Base-by-base conservation (phyloP, 2,888 invertebrate genomes). In the Cephus runcator region DNA sequence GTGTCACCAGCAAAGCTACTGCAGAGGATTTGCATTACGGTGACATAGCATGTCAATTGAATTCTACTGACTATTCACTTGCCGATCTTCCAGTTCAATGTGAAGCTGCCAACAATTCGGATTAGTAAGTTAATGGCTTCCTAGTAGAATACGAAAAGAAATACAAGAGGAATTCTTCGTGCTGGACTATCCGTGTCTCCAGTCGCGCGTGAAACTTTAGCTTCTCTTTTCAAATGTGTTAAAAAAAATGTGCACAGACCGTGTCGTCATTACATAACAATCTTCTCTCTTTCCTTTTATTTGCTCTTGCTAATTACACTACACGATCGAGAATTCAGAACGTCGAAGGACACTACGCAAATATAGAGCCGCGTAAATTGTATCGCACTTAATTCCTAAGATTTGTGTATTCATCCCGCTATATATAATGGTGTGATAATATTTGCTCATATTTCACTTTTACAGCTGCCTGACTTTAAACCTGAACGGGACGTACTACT, bases 11-110 rank as follows among this genome's bases (percentile, higher is more conserved):
- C 77, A 96, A 97, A 90, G 96, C 96, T 85, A 96, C 97, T 69
- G 97, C 97, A 3, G 95, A 95, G 33, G 97, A 97, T 89, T 92
- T 97, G 76, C 96, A 96, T 90, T 98, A 96, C 87, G 97, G 97
- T 12, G 97, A 97, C 92, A 95, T 96, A 86, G 93, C 96, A 0
- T 98, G 97, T 88, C 96, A 96, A 92, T 93, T 96, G 81, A 96
- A 96, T 90, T 93, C 93, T 23, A 93, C 94, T 11, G 93, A 94
- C 33, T 93, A 93, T 81, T 89, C 92, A 33, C 87, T 94, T 12
- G 91, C 91, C 68, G 92, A 93, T 1, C 88, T 94, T 33, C 93
- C 94, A 9, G 87, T 92, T 15, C 92, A 92, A 79, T 96, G 96
- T 85, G 92, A 93, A 36, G 88, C 92, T 0, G 93, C 93, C 33